A percentile compares a stretch with the other conserved stretches of the same genome.
These are phyloP conservation scores for Peromyscus melanophrys DNA, from an alignment of 2,797 vertebrate genomes.

Conservation along the genomic window DNA sequence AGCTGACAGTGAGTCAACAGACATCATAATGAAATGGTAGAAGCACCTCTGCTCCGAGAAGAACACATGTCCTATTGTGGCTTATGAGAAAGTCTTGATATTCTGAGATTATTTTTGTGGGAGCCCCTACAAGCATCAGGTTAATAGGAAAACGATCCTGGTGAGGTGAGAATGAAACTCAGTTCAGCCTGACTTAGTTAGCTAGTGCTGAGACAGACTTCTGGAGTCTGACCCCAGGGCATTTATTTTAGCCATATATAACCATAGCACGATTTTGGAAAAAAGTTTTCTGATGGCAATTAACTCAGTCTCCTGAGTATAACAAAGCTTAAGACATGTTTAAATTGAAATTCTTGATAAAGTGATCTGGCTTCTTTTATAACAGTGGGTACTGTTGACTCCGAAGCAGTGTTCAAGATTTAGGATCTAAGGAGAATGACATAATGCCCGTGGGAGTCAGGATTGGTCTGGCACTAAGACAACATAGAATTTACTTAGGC, in stretches of 20 bases:
- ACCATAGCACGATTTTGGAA: neutral
- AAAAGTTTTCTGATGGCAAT: neutral
- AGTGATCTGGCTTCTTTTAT: neutral
- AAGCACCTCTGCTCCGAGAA: neutral
- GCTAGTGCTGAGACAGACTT: neutral
- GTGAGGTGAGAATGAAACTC: neutral
- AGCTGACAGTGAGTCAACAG: neutral
- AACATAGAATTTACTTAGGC: neutral
- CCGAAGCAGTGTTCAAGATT: neutral
- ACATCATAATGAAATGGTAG: slow-evolving; percentile 28
- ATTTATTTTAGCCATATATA: neutral
- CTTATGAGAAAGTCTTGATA: slow-evolving; percentile 46
- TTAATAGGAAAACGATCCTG: neutral
- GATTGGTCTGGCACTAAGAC: neutral
- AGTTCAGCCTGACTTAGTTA: neutral
- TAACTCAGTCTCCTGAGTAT: neutral
- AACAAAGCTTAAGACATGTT: neutral
- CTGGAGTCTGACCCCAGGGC: neutral
- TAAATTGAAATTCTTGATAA: neutral
- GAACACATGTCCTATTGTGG: neutral
- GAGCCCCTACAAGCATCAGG: neutral
- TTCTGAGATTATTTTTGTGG: slow-evolving; percentile 30
- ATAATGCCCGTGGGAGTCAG: neutral
- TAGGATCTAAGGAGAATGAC: neutral
- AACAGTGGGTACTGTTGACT: neutral